phyloP scores from a whole-genome alignment of 2,888 invertebrate species.

The Harpalus rufipes region DNA sequence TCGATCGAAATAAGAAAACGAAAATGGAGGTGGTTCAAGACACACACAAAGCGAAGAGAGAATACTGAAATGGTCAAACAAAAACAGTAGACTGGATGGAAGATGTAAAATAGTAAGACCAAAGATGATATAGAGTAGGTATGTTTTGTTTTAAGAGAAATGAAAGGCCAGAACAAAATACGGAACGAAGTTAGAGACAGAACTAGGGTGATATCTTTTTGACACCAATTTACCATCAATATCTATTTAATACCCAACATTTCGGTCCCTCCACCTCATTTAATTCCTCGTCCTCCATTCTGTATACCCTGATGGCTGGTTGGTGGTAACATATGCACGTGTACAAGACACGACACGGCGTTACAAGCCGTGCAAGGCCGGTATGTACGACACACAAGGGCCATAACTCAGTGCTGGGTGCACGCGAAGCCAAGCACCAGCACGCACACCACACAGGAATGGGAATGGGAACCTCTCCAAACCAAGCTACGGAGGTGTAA shows the following conservation, averaged over 20 bases:
- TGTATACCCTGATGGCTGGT: neutral
- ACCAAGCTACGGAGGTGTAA: neutral
- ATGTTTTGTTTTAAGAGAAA: too few species aligned
- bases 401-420: conserved; percentile 31
- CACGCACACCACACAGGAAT: conserved; percentile 16
- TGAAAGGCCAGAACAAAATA: too few species aligned
- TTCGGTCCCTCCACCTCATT: neutral
- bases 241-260: neutral
- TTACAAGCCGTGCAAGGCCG: conserved; percentile 17
- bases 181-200: too few species aligned
- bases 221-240: too few species aligned
- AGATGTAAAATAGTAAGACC: too few species aligned
- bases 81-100: too few species aligned
- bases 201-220: too few species aligned
- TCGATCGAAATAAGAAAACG: too few species aligned
- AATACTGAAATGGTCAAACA: too few species aligned
- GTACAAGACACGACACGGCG: conserved; percentile 49
- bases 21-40: too few species aligned
- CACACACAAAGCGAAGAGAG: too few species aligned
- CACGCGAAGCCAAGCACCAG: conserved; percentile 31
- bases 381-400: conserved; percentile 33
- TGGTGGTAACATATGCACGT: conserved; percentile 44
- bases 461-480: conserved; percentile 4
- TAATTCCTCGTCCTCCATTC: neutral
- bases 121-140: too few species aligned